Evolutionary conservation across 30 jellyfish, hydroid and myxozoan genomes (phyloP).

Genomic region (Mastigias papua): DNA sequence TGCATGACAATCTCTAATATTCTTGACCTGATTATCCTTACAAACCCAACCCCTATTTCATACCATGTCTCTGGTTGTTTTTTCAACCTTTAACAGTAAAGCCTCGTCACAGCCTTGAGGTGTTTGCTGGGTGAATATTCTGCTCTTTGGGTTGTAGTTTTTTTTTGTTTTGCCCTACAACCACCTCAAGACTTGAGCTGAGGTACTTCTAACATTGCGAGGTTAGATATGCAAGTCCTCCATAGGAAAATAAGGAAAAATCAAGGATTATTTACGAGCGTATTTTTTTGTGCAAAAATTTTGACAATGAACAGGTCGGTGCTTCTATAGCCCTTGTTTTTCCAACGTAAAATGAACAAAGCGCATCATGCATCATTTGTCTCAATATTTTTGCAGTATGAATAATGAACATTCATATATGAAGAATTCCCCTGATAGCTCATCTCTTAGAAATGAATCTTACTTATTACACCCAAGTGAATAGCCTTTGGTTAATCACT

Average conservation of each 20-base stretch:
- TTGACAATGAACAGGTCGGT: background rate
- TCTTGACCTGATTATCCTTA: background rate
- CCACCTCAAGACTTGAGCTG: slow-evolving; percentile 1
- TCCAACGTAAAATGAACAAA: background rate
- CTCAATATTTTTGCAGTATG: slow-evolving; percentile 2
- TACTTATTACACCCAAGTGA: background rate
- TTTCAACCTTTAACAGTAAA: background rate
- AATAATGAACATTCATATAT: too few relatives aligned
- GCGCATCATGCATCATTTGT: background rate
- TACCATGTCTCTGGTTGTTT: background rate
- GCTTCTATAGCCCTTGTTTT: background rate
- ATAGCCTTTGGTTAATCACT: background rate
- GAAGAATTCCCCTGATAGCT: slow-evolving; percentile 50
- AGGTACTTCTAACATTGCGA: background rate
- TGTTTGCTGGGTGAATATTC: background rate
- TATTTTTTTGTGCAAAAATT: background rate
- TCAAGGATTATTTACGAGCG: slow-evolving; percentile 7
- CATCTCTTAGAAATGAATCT: background rate
- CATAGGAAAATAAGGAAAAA: slow-evolving; percentile 2
- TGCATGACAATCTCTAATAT: slow-evolving; percentile 11
- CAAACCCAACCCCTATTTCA: background rate
- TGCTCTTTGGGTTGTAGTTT: background rate
- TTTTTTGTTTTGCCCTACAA: slow-evolving; percentile 1
- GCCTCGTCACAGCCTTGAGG: slow-evolving; percentile 13
- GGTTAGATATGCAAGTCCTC: slow-evolving; percentile 21